Percentiles rank a stretch among this genome's conserved stretches.
These are phyloP conservation scores for Oreochromis spilurus DNA, from an alignment of 2,113 vertebrate species.

Conservation along the genomic window DNA sequence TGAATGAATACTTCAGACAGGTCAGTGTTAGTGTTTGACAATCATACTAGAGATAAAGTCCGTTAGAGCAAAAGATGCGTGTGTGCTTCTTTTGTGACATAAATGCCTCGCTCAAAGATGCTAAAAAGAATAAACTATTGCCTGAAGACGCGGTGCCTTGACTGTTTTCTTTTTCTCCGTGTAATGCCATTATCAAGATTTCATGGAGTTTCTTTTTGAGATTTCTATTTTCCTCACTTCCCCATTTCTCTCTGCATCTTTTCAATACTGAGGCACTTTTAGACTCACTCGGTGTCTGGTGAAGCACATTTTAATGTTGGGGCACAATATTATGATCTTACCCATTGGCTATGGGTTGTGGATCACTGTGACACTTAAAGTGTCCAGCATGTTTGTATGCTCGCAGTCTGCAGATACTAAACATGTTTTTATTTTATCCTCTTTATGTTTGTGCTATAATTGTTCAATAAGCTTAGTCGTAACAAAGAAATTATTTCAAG, in stretches of 20 bases:
- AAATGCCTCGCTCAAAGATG: not conserved
- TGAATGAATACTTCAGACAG: not conserved
- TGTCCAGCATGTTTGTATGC: not conserved
- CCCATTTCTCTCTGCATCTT: not conserved
- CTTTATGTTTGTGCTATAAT: not conserved
- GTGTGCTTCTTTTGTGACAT: not conserved
- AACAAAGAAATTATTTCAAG: not conserved
- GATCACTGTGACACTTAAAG: not conserved
- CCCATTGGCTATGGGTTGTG: rapidly evolving
- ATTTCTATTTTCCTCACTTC: not conserved
- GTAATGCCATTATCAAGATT: not conserved
- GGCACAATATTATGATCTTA: not conserved
- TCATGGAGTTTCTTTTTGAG: not conserved
- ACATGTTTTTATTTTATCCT: not conserved
- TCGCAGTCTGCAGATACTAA: not conserved
- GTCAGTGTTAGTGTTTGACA: not conserved
- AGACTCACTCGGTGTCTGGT: not conserved
- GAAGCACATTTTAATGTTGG: not conserved
- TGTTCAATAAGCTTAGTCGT: not conserved
- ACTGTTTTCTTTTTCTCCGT: not conserved
- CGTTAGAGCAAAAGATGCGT: not conserved
- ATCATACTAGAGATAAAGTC: not conserved
- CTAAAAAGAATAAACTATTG: not conserved
- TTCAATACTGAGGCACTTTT: not conserved
- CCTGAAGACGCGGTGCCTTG: not conserved